These are phyloP conservation scores for Carcharodon carcharias DNA, from an alignment of 2,797 vertebrate genomes.

Conservation along the genomic window DNA sequence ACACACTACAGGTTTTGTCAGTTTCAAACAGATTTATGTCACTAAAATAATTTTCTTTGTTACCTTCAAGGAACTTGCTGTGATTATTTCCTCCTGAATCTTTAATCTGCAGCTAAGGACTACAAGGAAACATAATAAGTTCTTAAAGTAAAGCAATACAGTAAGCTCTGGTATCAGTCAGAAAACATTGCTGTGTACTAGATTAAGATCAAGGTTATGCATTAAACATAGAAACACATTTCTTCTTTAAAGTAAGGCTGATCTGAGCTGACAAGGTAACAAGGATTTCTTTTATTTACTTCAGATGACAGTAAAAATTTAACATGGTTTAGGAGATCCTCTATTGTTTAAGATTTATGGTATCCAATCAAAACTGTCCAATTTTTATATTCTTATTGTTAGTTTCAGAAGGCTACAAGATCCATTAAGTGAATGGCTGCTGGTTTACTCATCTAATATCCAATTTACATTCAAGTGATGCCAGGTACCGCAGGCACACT, in stretches of 20 bases:
- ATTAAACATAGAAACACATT: background rate
- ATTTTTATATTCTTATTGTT: background rate
- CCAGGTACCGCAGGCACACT: background rate
- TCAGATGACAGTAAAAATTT: background rate
- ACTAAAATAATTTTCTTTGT: conserved; percentile 30
- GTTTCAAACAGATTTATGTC: conserved; percentile 29
- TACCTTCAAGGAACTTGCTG: background rate
- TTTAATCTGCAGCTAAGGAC: background rate
- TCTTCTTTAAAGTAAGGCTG: background rate
- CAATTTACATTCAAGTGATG: background rate
- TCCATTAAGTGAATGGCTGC: background rate
- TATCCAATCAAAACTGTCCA: background rate
- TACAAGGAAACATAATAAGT: background rate
- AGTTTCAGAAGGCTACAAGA: background rate
- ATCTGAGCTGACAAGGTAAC: background rate
- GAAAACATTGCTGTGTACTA: background rate
- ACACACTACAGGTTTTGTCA: background rate
- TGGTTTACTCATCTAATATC: background rate
- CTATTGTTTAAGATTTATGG: background rate
- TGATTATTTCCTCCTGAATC: background rate
- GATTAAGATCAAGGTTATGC: conserved; percentile 13
- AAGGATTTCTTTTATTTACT: background rate
- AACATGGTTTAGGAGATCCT: background rate
- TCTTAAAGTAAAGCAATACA: conserved; percentile 3
- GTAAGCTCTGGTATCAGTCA: background rate